phyloP scores from a whole-genome alignment of 2,888 invertebrate genomes.

The Mycalesis mineus region DNA sequence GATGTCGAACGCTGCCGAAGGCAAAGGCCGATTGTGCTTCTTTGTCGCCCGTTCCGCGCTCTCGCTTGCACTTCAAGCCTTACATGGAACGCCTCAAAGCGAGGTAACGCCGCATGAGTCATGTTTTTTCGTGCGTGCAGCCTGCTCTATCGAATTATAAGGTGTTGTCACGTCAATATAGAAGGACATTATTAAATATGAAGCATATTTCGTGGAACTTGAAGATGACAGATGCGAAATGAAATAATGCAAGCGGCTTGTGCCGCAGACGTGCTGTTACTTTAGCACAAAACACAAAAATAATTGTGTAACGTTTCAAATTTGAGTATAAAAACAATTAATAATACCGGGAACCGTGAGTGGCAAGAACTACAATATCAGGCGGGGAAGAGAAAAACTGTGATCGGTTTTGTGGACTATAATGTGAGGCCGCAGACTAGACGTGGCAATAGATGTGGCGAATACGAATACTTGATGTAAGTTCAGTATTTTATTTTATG shows the following conservation, averaged over 20 bases:
- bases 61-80: no score
- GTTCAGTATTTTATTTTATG: no score
- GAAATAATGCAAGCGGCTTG: constrained; percentile 2
- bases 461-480: no score
- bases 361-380: constrained; percentile 14
- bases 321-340: constrained; percentile 18
- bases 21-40: no score
- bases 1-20: no score
- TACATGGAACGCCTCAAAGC: no score
- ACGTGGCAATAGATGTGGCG: neutral
- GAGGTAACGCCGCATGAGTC: no score
- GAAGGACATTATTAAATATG: no score
- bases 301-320: constrained; percentile 16
- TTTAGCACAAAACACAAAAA: constrained; percentile 14
- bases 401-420: constrained; percentile 18
- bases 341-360: constrained; percentile 17
- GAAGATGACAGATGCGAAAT: neutral
- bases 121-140: no score
- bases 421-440: constrained; percentile 9
- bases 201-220: neutral
- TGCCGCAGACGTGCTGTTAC: constrained; percentile 9
- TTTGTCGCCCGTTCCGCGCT: no score
- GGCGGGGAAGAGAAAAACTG: constrained; percentile 9
- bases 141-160: no score
- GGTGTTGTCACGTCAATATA: no score